Evolutionary conservation across 35 echinoderm and acorn worm genomes (phyloP), one percentile per base, ranked within the genome.

Genomic region (Lytechinus variegatus): DNA sequence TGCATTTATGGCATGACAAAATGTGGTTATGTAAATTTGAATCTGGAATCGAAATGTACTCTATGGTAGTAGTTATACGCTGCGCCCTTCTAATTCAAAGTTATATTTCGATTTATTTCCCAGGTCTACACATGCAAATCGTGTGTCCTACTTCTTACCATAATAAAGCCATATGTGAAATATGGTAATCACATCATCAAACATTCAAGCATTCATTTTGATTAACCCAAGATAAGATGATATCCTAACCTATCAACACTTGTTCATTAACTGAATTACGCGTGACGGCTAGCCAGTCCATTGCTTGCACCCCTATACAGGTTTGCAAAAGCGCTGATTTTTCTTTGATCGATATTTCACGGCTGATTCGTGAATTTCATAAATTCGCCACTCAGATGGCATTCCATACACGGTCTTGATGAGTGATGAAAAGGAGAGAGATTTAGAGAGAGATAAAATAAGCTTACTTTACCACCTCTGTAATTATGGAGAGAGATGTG

Each of bases 321-420:
- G 66, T 79, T 79, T 19, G 66, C 19, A 24, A 16, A 79, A 24
- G 66, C 66, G 66, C 66, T 24, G 66, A 79, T 79, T 79, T 79
- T 16, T 79, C 66, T 79, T 79, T 79, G 66, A 79, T 79, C 66
- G 66, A 79, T 79, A 79, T 79, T 79, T 79, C 66, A 79, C 66
- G 66, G 66, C n/a, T 79, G 66, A 24, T 79, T 79, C 66, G 66
- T 79, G 19, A 79, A 79, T 79, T 79, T 79, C 66, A 79, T 79
- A 79, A 79, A 79, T 79, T 19, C 66, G 66, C 66, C 66, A 79
- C n/a, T 79, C 66, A 24, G 66, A 16, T 79, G 19, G 66, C 66
- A 79, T 24, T 19, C 66, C 66, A 58, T 58, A 13, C 13, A n/a
- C 66, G 14, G 61, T 71, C 61, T 21, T 6, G 66, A 79, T 16